Conservation (phyloP, 2,113 vertebrate genomes). For the Corythornis vintsioides region DNA sequence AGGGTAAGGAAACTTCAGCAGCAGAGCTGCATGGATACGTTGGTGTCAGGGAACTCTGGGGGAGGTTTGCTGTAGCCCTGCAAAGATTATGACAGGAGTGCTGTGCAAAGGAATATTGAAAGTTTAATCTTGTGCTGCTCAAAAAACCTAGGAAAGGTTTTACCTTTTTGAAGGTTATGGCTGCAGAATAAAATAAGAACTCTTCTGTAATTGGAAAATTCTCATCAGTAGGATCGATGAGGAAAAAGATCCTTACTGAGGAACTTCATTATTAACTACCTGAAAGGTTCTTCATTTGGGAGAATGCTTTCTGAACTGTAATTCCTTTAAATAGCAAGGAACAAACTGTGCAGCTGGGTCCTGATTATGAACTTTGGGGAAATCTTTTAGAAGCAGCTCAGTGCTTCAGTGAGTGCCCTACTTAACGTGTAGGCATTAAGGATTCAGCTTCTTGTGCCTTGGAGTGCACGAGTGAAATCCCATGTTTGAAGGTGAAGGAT, state of each 20-base stretch:
- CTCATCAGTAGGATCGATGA: neutral
- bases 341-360: neutral
- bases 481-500: neutral
- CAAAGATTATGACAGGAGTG: neutral
- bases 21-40: neutral
- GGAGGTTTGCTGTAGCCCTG: neutral
- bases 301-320: neutral
- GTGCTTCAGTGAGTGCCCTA: neutral
- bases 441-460: neutral
- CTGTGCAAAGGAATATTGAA: neutral
- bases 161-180: neutral
- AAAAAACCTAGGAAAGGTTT: neutral
- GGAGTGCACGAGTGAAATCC: neutral
- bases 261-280: neutral
- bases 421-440: neutral
- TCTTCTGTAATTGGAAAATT: neutral
- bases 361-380: neutral
- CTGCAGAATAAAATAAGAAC: neutral
- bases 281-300: neutral
- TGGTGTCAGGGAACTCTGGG: neutral
- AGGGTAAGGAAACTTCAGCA: slow-evolving; percentile 78
- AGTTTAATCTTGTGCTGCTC: neutral
- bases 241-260: neutral
- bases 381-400: neutral
- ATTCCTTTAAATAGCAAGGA: neutral